Percentiles rank a stretch among this genome's conserved stretches.
These are phyloP conservation scores for Eurosta solidaginis DNA, from an alignment of 1,140 invertebrate genomes.

Conservation along the genomic window DNA sequence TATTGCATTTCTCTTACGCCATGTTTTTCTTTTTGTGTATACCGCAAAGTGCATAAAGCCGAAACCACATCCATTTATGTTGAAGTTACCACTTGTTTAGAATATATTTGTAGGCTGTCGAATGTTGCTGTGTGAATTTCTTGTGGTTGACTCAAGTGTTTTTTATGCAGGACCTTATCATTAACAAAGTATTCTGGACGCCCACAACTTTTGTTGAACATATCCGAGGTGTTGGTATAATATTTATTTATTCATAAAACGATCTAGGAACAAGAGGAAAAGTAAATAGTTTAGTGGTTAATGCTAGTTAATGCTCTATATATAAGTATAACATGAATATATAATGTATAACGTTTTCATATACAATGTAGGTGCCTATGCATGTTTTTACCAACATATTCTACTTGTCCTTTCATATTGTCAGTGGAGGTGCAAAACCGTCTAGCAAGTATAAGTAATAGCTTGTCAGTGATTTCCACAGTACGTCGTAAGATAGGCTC, in stretches of 20 bases:
- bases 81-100: background rate
- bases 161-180: background rate
- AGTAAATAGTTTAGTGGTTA: no score
- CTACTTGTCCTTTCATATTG: no score
- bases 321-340: no score
- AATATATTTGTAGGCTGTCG: background rate
- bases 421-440: no score
- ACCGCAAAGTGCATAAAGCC: background rate
- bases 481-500: no score
- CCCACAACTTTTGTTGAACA: background rate
- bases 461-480: no score
- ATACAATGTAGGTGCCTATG: no score
- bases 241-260: constrained; percentile 12
- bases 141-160: constrained; percentile 26
- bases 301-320: no score
- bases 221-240: constrained; percentile 8
- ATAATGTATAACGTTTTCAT: no score
- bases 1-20: background rate
- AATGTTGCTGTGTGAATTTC: constrained; percentile 12
- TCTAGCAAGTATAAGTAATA: no score
- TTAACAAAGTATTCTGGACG: background rate
- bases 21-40: background rate
- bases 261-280: background rate
- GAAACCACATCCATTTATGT: background rate
- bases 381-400: no score